Evolutionary conservation across 2,113 vertebrate genomes (phyloP).

Genomic region (Gallinago paraguaiae): DNA sequence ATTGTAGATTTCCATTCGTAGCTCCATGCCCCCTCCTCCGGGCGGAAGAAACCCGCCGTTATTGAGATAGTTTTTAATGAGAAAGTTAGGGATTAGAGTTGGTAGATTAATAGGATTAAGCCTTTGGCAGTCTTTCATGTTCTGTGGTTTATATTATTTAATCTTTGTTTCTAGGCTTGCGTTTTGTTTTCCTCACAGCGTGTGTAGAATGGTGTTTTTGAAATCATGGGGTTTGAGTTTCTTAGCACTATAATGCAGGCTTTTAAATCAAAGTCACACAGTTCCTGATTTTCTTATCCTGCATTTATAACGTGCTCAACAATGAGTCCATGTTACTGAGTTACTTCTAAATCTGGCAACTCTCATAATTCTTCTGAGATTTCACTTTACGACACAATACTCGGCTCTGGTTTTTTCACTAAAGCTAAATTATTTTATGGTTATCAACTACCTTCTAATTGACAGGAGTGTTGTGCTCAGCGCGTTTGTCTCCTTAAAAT

Average conservation of each 20-base stretch:
- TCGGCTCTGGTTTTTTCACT: not conserved
- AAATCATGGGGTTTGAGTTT: not conserved
- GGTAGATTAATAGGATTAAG: conserved; percentile 52
- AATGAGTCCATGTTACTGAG: not conserved
- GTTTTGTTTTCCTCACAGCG: not conserved
- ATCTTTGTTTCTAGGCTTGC: not conserved
- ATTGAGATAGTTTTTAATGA: conserved; percentile 6
- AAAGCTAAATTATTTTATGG: not conserved
- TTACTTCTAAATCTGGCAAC: not conserved
- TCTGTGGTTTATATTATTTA: not conserved
- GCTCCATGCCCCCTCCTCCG: not conserved
- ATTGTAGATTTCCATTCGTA: conserved; percentile 23
- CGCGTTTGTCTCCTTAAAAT: not conserved
- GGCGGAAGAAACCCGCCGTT: not conserved
- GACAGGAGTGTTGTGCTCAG: not conserved
- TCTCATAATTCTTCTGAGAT: not conserved
- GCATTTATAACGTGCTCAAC: not conserved
- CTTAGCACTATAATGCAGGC: not conserved
- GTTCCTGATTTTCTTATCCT: not conserved
- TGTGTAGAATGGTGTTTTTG: not conserved
- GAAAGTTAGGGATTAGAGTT: conserved; percentile 12
- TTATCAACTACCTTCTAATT: not conserved
- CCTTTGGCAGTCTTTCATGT: not conserved
- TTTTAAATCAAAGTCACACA: not conserved
- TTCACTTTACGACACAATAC: not conserved